Base-by-base conservation (phyloP, 2,888 invertebrate genomes). In the Euspilapteryx auroguttella region DNA sequence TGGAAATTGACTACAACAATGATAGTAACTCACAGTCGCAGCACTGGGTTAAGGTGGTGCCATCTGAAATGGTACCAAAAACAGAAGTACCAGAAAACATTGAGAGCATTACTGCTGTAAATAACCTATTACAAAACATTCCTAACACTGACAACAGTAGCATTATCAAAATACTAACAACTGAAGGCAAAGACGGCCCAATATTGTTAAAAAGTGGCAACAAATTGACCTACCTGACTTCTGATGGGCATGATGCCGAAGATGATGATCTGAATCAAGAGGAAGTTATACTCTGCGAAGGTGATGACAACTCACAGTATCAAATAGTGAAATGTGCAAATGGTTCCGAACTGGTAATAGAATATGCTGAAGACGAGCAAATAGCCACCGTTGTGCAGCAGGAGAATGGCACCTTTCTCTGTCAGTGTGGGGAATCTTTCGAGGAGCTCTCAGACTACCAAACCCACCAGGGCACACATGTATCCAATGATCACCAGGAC, bases 301-400 rank as follows among this genome's bases (percentile, higher is more conserved):
- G 64, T 4, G 71, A 73, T 37, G 69, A 71, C 6, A 34, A 56
- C 14, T 64, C 66, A 7, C 68, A 73, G 32, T 64, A 64, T 29
- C 66, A 73, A 42, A 64, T 75, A 24, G 36, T 76, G 1, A 75
- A 73, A 37, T 68, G 63, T 43, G n/a, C n/a, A n/a, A 69, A 75
- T 34, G 71, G 64, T 0, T 62, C 64, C 2, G 73, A 76, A 35
- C 37, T 75, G 11, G 63, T 76, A 0, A 75, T 76, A 29, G 69
- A 75, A 37, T 76, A 76, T 45, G 56, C 65, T 2, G 71, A 71
- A 40, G 75, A 68, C 5, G 56, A 56, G 21, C 53, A 68, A 42
- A 57, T 68, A 22, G 54, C 68, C 12, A 64, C 66, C 2, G 59
- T 68, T 4, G 37, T 69, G 7, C 66, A 69, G 36, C 65, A 71